Conservation (phyloP, 2,113 vertebrate species). For the Verasper variegatus region DNA sequence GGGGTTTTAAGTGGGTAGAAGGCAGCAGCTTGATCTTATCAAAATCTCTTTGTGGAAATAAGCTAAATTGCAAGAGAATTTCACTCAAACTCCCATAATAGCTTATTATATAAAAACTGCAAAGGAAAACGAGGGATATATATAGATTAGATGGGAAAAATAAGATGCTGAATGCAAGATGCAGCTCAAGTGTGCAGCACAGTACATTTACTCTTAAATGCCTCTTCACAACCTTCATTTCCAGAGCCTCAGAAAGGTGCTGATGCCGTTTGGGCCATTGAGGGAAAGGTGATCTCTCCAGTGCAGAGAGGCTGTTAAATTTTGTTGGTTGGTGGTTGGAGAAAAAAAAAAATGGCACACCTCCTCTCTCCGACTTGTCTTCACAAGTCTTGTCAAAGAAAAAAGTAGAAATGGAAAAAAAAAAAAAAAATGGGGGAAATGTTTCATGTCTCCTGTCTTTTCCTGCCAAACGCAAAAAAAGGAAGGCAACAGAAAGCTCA, state of each 20-base stretch:
- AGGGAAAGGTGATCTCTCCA: constrained; percentile 69
- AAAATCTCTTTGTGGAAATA: constrained; percentile 54
- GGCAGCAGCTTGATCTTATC: constrained; percentile 70
- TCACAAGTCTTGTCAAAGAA: constrained; percentile 71
- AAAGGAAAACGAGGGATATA: constrained; percentile 27
- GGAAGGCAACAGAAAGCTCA: constrained; percentile 65
- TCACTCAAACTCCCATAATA: constrained; percentile 6
- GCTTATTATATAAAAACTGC: constrained; percentile 20
- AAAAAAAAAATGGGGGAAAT: constrained; percentile 57
- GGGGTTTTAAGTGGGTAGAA: constrained; percentile 66
- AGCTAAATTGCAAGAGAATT: constrained; percentile 36
- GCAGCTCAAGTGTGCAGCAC: constrained; percentile 26
- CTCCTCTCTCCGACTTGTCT: constrained; percentile 60
- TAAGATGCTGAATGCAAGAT: constrained; percentile 28
- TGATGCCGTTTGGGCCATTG: constrained; percentile 60
- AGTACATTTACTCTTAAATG: constrained; percentile 44
- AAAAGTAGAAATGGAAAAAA: constrained; percentile 32
- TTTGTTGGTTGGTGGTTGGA: constrained; percentile 67
- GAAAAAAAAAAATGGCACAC: constrained; percentile 67
- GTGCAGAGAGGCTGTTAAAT: constrained; percentile 64
- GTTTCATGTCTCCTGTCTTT: constrained; percentile 76
- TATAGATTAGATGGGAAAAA: not conserved
- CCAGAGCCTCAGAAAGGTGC: constrained; percentile 51
- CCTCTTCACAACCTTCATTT: constrained; percentile 64
- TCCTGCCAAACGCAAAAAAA: constrained; percentile 72